phyloP scores from a whole-genome alignment of 2,113 vertebrate genomes.

The Synchiropus splendidus region DNA sequence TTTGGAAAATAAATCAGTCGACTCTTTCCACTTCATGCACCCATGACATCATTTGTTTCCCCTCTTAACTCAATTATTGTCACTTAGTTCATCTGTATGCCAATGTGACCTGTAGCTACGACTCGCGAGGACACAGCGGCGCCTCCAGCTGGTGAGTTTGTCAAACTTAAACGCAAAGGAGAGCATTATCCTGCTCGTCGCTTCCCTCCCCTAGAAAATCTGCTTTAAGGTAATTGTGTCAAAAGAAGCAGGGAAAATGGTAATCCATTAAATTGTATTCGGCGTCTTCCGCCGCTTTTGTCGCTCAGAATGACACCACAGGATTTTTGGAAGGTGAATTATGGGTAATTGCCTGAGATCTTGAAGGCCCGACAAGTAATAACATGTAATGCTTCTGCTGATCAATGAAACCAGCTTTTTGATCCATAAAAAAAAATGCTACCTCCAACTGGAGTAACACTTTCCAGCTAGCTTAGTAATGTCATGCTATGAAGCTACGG shows the following conservation, averaged over 20 bases:
- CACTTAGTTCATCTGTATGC: conserved; percentile 65
- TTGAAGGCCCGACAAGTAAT: conserved; percentile 42
- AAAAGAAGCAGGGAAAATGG: conserved; percentile 29
- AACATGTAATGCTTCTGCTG: conserved; percentile 38
- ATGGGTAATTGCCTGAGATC: conserved; percentile 56
- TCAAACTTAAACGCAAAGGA: conserved; percentile 47
- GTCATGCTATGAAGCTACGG: too few relatives aligned
- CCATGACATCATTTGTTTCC: conserved; percentile 61
- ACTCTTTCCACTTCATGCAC: conserved; percentile 59
- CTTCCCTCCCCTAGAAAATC: conserved; percentile 41
- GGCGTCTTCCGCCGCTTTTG: conserved; percentile 44
- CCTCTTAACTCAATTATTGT: conserved; percentile 70
- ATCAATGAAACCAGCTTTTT: conserved; percentile 31
- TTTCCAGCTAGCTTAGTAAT: too few relatives aligned
- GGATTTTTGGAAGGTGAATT: conserved; percentile 52
- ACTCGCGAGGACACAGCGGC: conserved; percentile 23
- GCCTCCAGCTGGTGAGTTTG: conserved; percentile 41
- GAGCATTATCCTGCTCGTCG: conserved; percentile 40
- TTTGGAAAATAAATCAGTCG: conserved; percentile 61
- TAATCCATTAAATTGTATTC: conserved; percentile 59
- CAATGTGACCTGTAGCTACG: conserved; percentile 54
- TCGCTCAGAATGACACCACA: conserved; percentile 21
- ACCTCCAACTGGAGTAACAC: too few relatives aligned
- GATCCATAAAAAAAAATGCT: too few relatives aligned
- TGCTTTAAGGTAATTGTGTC: conserved; percentile 56